Evolutionary conservation across 2,113 vertebrate species (phyloP), one percentile per base, ranked within the genome.

Genomic region (Capreolus pygargus): DNA sequence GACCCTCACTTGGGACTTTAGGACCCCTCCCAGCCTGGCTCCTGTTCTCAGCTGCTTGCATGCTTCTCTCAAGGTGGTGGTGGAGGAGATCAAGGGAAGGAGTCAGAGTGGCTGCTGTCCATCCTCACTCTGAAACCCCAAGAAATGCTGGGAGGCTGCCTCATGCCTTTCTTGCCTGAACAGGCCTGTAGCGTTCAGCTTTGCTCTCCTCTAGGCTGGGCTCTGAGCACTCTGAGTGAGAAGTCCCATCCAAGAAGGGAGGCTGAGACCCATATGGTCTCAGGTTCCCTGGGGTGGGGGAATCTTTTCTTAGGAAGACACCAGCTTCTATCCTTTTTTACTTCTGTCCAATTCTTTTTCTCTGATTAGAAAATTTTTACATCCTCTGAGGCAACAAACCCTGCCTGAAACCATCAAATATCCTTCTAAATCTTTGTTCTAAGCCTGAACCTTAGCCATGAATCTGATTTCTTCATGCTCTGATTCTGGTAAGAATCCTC

Each of bases 1-100:
- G 0, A 7, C 30, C 78, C 16, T 67, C 27, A 5, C 43, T 70
- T 33, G 30, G 33, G 58, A 90, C 23, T n/a, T 55, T 21, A 54
- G 43, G 9, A 6, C 28, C 43, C 60, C 52, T 90, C 19, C 86
- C 45, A 83, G 74, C 4, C 54, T 12, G 36, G 13, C 10, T 76
- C 45, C 60, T 76, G 45, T 54, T 61, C 2, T 39, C 36, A 61
- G 30, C 5, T 45, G 21, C 36, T 27, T 33, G 13, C 19, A 3
- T 28, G 36, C 7, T 61, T 19, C 70, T 70, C 36, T 86, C n/a
- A 43, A 28, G 33, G 21, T 43, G 23, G 39, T 76, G 39, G 10
- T 1, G 6, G 70, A 2, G 54, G 25, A 1, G 4, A 13, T 30
- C 27, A 13, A 67, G 17, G 17, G 7, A 33, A 3, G n/a, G 10